Percentiles rank a stretch among this genome's conserved stretches.
phyloP scores from a whole-genome alignment of 2,113 vertebrate genomes.

The Rhynchomys soricoides region DNA sequence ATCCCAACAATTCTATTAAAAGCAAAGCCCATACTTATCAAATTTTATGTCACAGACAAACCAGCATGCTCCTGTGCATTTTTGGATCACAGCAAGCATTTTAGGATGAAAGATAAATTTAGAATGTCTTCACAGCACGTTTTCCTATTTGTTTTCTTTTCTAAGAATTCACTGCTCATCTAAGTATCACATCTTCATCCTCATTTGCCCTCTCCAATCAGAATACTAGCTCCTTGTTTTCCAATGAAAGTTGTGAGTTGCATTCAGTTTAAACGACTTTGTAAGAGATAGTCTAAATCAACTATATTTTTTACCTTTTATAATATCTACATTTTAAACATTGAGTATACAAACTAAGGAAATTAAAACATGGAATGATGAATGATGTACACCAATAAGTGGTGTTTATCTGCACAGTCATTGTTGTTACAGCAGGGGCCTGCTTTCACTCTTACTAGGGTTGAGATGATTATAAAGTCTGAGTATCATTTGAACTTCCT shows the following conservation, averaged over 20 bases:
- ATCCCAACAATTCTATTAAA: neutral
- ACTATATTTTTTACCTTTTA: neutral
- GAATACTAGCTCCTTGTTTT: neutral
- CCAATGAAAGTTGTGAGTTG: neutral
- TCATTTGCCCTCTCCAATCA: neutral
- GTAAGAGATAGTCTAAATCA: neutral
- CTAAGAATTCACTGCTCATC: neutral
- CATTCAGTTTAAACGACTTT: neutral
- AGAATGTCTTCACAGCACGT: neutral
- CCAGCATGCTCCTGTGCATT: neutral
- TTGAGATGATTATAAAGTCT: neutral
- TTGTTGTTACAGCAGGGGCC: neutral
- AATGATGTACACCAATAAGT: neutral
- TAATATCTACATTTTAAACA: neutral
- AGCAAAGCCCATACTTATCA: neutral
- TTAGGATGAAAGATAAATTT: neutral
- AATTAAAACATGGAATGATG: neutral
- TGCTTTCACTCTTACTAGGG: neutral
- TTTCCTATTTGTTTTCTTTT: neutral
- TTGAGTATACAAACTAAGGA: neutral
- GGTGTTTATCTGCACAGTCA: neutral
- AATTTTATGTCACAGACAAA: conserved; percentile 13
- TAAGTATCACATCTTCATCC: neutral
- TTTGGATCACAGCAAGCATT: neutral
- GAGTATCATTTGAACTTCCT: neutral